Conservation (phyloP, 2,113 vertebrate species). For the Sciurus niger region DNA sequence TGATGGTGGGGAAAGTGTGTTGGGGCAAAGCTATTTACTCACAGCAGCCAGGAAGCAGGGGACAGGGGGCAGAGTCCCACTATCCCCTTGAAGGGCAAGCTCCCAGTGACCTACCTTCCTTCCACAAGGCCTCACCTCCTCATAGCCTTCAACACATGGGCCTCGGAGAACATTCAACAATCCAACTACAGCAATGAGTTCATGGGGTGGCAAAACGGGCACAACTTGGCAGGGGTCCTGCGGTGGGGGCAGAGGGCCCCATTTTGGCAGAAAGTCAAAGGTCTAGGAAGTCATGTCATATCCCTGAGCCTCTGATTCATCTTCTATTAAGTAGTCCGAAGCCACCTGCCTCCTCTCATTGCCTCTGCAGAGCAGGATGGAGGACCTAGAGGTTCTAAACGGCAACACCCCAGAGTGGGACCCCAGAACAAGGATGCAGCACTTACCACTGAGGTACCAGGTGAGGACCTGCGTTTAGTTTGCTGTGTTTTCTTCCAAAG, state of each 20-base stretch:
- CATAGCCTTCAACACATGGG: neutral
- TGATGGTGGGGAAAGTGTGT: neutral
- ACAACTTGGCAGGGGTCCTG: neutral
- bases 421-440: too few species aligned
- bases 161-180: too few species aligned
- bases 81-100: neutral
- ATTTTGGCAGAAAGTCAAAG: neutral
- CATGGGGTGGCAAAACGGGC: too few species aligned
- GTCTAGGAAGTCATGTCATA: neutral
- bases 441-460: rapidly evolving
- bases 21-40: neutral
- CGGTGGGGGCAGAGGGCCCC: neutral
- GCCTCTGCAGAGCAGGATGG: too few species aligned
- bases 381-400: too few species aligned
- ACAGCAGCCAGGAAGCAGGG: too few species aligned
- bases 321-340: neutral
- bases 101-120: neutral
- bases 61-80: neutral
- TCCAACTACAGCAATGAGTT: neutral
- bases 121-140: neutral
- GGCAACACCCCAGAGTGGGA: too few species aligned
- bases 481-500: neutral
- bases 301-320: neutral
- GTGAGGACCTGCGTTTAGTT: neutral
- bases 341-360: too few species aligned